Evolutionary conservation across 1,140 invertebrate species (phyloP), one percentile per base, ranked within the genome.

Genomic region (Penaeus indicus): DNA sequence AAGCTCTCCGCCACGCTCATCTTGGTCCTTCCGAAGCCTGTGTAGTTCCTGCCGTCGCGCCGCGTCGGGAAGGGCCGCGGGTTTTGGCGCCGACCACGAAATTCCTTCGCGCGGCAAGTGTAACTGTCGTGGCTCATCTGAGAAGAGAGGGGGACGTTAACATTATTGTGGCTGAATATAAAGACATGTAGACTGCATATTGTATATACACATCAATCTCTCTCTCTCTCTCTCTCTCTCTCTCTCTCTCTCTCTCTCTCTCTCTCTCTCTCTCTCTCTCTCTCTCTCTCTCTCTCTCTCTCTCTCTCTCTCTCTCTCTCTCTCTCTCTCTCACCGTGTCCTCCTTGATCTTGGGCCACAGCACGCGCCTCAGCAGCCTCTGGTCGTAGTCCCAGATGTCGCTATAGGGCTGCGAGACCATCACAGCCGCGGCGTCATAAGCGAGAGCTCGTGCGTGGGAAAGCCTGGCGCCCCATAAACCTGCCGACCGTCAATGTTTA

Each of bases 341-440:
- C 18, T 75, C 42, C 72, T 38, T 75, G n/a, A 75, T 75, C 72
- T 5, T 27, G 42, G 72, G 72, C 72, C 72, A 75, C 16, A 75
- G 72, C 18, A 75, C 42, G 11, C 72, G 27, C 27, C 72, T 27
- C 72, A 75, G 27, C 25, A 75, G 72, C 42, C 72, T 27, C 25
- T 75, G 72, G 25, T 75, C 72, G n/a, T 75, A 75, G 72, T 75
- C 72, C 72, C 72, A 75, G 18, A 75, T 19, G n/a, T 75, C 72
- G 25, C n/a, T 22, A 25, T 38, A 75, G 1, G 72, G 72, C 25
- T 75, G 72, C 22, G 72, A 75, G 3, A 75, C 8, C 72, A 75
- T 27, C 72, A 75, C 18, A 38, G 72, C 72, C 3, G 27, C 72
- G 25, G 27, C 27, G 42, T 75, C 27, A 21, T 75, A 75, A 25